These are phyloP conservation scores for Mandrillus leucophaeus DNA, from an alignment of 2,113 vertebrate genomes.

Conservation along the genomic window DNA sequence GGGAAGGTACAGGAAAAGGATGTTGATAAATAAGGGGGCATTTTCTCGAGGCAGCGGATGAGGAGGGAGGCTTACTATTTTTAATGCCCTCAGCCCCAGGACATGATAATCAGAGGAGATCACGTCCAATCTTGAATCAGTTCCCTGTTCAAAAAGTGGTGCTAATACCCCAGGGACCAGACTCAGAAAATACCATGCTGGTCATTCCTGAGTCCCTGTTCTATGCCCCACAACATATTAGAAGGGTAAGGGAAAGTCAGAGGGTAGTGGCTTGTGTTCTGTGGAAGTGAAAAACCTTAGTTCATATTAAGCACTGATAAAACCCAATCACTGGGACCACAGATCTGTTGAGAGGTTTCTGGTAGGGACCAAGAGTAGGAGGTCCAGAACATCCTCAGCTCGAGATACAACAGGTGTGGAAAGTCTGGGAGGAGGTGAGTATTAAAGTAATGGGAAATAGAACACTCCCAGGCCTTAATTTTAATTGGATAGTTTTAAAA, in stretches of 20 bases:
- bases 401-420: conserved; percentile 36
- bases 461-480: conserved; percentile 51
- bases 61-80: conserved; percentile 7
- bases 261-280: conserved; percentile 59
- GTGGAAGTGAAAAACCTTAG: conserved; percentile 51
- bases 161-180: conserved; percentile 27
- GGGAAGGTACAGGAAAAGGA: not conserved
- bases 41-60: not conserved
- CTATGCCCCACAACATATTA: not conserved
- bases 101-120: conserved; percentile 34
- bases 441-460: not conserved
- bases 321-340: conserved; percentile 41
- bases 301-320: conserved; percentile 58
- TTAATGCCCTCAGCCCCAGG: conserved; percentile 41
- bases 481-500: conserved; percentile 37
- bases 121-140: conserved; percentile 12
- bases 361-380: not conserved
- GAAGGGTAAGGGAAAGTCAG: not conserved
- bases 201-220: conserved; percentile 48
- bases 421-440: conserved; percentile 19
- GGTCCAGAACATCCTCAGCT: not conserved
- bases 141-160: conserved; percentile 52
- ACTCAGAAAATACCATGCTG: not conserved
- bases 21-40: conserved; percentile 59
- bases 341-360: conserved; percentile 46